Conservation (phyloP, 2,888 invertebrate species). For the Ischnus inquisitorius region DNA sequence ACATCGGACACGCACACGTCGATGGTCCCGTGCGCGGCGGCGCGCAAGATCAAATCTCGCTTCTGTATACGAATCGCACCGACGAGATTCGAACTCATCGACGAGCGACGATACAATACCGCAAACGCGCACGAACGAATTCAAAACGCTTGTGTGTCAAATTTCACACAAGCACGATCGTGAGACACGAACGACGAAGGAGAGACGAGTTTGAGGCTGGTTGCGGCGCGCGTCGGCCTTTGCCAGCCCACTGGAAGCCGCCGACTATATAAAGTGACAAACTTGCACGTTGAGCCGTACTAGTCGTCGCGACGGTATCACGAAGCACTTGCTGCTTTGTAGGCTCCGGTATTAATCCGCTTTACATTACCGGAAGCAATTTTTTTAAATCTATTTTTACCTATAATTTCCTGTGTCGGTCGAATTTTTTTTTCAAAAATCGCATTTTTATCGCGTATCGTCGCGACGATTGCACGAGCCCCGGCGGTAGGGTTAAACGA, state of each 20-base stretch:
- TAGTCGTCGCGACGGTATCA: conserved; percentile 71
- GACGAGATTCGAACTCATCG: conserved; percentile 3
- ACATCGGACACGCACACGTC: not conserved
- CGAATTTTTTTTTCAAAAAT: not conserved
- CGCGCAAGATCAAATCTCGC: not conserved
- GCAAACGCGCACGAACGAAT: conserved; percentile 8
- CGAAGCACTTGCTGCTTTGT: conserved; percentile 60
- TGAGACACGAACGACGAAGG: not conserved
- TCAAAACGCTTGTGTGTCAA: not conserved
- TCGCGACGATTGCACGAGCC: not conserved
- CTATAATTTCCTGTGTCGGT: not conserved
- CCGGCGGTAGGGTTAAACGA: not conserved
- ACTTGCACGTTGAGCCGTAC: conserved; percentile 79
- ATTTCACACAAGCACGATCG: not conserved
- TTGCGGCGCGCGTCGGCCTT: conserved; percentile 74
- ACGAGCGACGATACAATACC: conserved; percentile 24
- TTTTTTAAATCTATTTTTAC: not conserved
- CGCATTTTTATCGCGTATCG: not conserved
- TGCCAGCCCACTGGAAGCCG: conserved; percentile 68
- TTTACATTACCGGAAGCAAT: conserved; percentile 16
- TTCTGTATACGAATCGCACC: not conserved
- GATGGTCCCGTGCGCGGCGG: not conserved
- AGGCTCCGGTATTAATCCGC: conserved; percentile 9
- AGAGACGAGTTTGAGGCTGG: conserved; percentile 47
- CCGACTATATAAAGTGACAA: conserved; percentile 84